Conservation (phyloP, 2,888 invertebrate genomes). For the Hypselothyrea guttata region DNA sequence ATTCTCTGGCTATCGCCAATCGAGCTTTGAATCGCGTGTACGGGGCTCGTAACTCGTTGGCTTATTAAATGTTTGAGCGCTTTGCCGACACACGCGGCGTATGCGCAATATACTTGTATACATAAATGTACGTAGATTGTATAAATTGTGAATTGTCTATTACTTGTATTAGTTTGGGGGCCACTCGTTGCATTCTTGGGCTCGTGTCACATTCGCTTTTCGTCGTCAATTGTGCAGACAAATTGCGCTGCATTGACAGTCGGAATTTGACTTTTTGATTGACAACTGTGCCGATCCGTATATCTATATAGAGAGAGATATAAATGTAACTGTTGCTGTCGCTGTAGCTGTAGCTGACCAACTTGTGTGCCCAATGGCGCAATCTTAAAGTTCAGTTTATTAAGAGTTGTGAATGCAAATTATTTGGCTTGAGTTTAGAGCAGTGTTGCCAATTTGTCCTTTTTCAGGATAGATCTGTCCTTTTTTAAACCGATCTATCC, state of each 20-base stretch:
- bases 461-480: too few species aligned
- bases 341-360: constrained; percentile 13
- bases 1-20: constrained; percentile 10
- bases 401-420: constrained; percentile 48
- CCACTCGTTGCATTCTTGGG: constrained; percentile 34
- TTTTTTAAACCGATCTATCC: too few species aligned
- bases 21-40: constrained; percentile 35
- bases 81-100: constrained; percentile 49
- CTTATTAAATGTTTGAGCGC: constrained; percentile 43
- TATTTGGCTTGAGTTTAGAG: too few species aligned
- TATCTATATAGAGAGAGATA: too few species aligned
- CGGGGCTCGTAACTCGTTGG: constrained; percentile 26
- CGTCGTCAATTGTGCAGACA: constrained; percentile 69
- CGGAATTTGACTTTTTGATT: constrained; percentile 77
- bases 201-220: constrained; percentile 75
- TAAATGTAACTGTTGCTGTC: too few species aligned
- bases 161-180: constrained; percentile 14
- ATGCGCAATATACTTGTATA: constrained; percentile 50
- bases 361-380: background rate
- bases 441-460: too few species aligned
- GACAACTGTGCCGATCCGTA: constrained; percentile 60
- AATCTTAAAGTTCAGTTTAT: constrained; percentile 63
- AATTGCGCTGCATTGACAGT: constrained; percentile 69
- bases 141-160: background rate
- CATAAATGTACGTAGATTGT: too few species aligned